phyloP scores from a whole-genome alignment of 1,140 invertebrate species.

The Tetragonula clypearis region DNA sequence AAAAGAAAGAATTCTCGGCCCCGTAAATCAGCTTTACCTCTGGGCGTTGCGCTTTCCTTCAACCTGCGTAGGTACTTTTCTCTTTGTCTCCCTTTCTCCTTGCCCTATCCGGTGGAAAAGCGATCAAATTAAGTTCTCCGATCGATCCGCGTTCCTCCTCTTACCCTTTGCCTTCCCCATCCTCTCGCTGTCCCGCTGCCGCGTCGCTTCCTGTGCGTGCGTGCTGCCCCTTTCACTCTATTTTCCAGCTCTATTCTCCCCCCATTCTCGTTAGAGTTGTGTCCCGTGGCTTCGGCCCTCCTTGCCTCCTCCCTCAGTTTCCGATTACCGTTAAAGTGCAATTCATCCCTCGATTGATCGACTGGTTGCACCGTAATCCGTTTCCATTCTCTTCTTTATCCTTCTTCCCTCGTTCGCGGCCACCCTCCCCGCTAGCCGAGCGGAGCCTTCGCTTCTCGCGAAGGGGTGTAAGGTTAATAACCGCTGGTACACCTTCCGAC shows the following conservation, averaged over 20 bases:
- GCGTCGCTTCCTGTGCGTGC: background rate
- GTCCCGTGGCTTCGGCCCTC: conserved; percentile 6
- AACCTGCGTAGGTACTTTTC: background rate
- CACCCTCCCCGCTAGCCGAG: background rate
- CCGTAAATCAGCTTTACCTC: conserved; percentile 61
- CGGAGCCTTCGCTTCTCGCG: no score
- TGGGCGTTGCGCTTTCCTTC: conserved; percentile 40
- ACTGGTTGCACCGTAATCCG: conserved; percentile 38
- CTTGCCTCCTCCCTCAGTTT: conserved; percentile 21
- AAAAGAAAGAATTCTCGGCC: conserved; percentile 46
- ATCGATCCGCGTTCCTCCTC: conserved; percentile 54
- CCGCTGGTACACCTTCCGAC: background rate
- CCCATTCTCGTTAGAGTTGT: conserved; percentile 17
- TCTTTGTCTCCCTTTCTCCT: background rate
- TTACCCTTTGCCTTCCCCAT: background rate
- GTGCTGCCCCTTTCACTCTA: background rate
- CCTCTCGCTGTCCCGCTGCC: background rate
- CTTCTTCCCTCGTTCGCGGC: conserved; percentile 25
- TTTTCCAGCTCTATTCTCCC: background rate
- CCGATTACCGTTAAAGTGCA: conserved; percentile 49
- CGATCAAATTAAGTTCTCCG: conserved; percentile 62
- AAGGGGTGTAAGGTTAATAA: conserved; percentile 27
- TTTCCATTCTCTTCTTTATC: conserved; percentile 37
- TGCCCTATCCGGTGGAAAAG: conserved; percentile 7
- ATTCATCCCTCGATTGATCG: conserved; percentile 47